A percentile compares a stretch with the other conserved stretches of the same genome.
phyloP scores from a whole-genome alignment of 2,888 invertebrate genomes.

The Ormyrus labotus region DNA sequence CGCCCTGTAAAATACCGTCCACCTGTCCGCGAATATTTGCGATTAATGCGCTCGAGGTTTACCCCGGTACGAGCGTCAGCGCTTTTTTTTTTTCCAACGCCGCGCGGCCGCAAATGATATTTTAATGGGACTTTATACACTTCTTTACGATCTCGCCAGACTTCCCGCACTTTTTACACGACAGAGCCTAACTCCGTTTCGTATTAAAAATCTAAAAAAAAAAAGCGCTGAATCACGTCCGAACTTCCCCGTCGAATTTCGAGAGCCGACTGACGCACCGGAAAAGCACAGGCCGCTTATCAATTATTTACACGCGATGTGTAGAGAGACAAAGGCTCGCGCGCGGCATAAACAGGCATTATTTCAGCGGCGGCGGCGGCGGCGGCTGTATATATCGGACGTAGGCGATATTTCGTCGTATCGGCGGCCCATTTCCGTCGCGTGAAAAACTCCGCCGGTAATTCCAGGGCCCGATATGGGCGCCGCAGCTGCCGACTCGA shows the following conservation, averaged over 20 bases:
- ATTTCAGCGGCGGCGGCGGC: not conserved
- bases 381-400: not conserved
- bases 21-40: slow-evolving; percentile 14
- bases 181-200: no score
- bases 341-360: no score
- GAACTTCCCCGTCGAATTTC: no score
- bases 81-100: not conserved
- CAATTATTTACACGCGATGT: no score
- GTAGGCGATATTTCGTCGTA: not conserved
- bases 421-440: not conserved
- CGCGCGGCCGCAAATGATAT: slow-evolving; percentile 24
- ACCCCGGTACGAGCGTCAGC: not conserved
- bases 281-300: no score
- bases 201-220: no score
- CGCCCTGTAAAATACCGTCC: not conserved
- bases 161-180: no score
- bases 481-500: not conserved
- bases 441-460: slow-evolving; percentile 1
- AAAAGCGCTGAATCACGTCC: no score
- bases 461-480: not conserved
- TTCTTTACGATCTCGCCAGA: not conserved
- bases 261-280: no score
- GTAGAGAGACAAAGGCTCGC: no score
- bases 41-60: slow-evolving; percentile 3
- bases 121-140: slow-evolving; percentile 36